Evolutionary conservation across 2,888 invertebrate species (phyloP), one percentile per base, ranked within the genome.

Genomic region (Allacma fusca): DNA sequence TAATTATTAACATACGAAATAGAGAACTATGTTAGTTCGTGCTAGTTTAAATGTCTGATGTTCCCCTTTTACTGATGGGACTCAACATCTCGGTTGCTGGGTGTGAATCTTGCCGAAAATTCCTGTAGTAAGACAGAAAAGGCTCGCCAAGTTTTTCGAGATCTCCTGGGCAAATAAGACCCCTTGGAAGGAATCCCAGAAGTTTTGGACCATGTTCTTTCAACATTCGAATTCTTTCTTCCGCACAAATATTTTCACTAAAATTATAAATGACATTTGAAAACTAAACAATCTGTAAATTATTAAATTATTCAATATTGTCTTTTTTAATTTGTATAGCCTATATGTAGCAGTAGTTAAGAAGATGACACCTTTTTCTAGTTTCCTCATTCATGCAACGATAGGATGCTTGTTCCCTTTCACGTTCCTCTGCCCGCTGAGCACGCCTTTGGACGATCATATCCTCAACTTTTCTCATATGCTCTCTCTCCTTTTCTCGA

Each of bases 121-220:
- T 80, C 34, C 77, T 74, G 64, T 83, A 83, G 64, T 82, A 83
- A 2, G 80, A 70, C 24, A 81, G 0, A 62, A 80, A 83, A 2
- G 83, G 83, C 75, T 83, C 83, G 19, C 83, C 83, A 26, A 84
- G 65, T 23, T 75, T 80, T 57, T 83, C 83, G n/a, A 84, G 24
- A 50, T 84, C 83, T 57, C n/a, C n/a, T 73, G 77, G 79, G 69
- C 84, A 85, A 12, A 91, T 76, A 1, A 90, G 87, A 0, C 90
- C 91, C 16, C 88, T 87, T 19, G 91, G 91, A 12, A 91, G 83
- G 86, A 88, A 90, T 1, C 91, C 91, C 2, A 90, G 85, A 0
- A 91, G 85, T 19, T 88, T 87, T 0, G 89, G 87, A 0, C 87
- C 90, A 85, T 91, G 91, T 75, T 89, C 88, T 26, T 87, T 85